Evolutionary conservation across 2,113 vertebrate genomes (phyloP).

Genomic region (Microcebus jonahi): DNA sequence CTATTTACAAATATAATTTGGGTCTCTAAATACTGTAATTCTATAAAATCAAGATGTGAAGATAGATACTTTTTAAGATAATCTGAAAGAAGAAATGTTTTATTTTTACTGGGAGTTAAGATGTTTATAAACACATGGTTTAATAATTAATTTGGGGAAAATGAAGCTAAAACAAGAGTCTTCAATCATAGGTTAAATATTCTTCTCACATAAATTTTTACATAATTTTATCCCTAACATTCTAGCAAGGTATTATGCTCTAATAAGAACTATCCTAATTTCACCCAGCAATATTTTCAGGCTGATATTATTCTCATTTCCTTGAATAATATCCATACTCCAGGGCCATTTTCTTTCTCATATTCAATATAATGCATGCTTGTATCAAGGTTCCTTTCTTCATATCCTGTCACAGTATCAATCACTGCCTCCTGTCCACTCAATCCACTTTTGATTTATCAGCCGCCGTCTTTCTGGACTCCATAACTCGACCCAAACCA

Average conservation of each 20-base stretch:
- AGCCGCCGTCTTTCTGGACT: slow-evolving; percentile 92
- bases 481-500: slow-evolving; percentile 97
- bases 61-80: slow-evolving; percentile 45
- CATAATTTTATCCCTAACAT: slow-evolving; percentile 68
- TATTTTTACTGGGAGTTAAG: slow-evolving; percentile 26
- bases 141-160: slow-evolving; percentile 55
- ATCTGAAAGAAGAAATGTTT: slow-evolving; percentile 33
- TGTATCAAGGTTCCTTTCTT: slow-evolving; percentile 90
- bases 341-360: slow-evolving; percentile 90
- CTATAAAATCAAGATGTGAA: slow-evolving; percentile 59
- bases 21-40: background rate
- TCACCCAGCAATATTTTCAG: slow-evolving; percentile 93
- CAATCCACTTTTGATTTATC: slow-evolving; percentile 99
- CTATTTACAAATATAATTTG: slow-evolving; percentile 26
- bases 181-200: slow-evolving; percentile 51
- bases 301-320: slow-evolving; percentile 94
- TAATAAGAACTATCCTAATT: slow-evolving; percentile 93
- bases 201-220: slow-evolving; percentile 70
- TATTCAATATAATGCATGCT: slow-evolving; percentile 91
- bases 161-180: slow-evolving; percentile 41
- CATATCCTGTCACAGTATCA: slow-evolving; percentile 99
- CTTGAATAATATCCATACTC: slow-evolving; percentile 96
- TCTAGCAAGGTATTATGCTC: slow-evolving; percentile 87
- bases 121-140: slow-evolving; percentile 28
- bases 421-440: slow-evolving; percentile 99